Conservation (phyloP, 2,113 vertebrate genomes). For the Bambusicola thoracicus region DNA sequence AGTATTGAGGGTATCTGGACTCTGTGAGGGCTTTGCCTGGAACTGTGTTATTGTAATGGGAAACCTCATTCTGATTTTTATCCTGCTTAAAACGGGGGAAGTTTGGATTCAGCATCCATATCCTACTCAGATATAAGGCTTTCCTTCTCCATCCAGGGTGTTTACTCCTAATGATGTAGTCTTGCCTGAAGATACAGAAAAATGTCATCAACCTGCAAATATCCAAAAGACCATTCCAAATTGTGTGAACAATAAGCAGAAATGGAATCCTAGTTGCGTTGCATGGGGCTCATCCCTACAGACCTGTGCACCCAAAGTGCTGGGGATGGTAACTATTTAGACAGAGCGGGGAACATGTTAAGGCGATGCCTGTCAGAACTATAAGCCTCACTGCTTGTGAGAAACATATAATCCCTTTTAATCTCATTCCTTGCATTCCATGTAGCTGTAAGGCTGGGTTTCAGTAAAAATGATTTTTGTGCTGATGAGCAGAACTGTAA, state of each 20-base stretch:
- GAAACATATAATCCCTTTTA: constrained; percentile 53
- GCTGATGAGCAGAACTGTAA: neutral
- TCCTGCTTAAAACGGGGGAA: neutral
- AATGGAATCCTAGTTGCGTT: constrained; percentile 6
- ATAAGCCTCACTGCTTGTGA: constrained; percentile 19
- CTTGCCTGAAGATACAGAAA: neutral
- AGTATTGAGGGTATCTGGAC: neutral
- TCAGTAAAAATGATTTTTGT: constrained; percentile 53
- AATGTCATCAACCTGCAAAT: neutral
- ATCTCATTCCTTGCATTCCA: constrained; percentile 56
- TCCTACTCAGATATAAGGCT: neutral
- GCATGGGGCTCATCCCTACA: constrained; percentile 18
- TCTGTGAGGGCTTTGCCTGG: neutral
- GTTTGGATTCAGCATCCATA: neutral
- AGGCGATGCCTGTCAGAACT: constrained; percentile 13
- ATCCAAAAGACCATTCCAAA: constrained; percentile 5
- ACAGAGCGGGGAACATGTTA: neutral
- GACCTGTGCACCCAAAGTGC: neutral
- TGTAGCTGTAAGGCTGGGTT: constrained; percentile 25
- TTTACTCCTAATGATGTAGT: neutral
- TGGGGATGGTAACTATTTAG: neutral
- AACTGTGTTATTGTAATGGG: neutral
- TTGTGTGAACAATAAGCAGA: neutral
- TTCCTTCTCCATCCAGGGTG: neutral
- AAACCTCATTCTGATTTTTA: neutral